phyloP scores from a whole-genome alignment of 2,113 vertebrate genomes.

The Trogon surrucura region DNA sequence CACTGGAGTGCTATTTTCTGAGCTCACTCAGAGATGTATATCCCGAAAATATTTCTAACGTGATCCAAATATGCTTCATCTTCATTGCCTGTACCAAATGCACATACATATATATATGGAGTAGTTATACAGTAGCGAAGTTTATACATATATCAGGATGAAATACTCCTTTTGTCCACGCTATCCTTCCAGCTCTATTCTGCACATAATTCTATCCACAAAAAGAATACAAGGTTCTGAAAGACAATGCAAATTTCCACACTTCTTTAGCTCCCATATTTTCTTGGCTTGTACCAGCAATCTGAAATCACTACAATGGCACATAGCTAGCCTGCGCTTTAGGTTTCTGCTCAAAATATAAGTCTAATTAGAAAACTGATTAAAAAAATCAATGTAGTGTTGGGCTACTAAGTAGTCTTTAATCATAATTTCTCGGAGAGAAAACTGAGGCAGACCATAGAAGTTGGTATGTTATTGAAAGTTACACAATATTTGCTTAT shows the following conservation, averaged over 20 bases:
- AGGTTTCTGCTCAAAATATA: not conserved
- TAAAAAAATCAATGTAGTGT: not conserved
- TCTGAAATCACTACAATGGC: not conserved
- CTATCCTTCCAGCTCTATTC: not conserved
- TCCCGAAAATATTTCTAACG: not conserved
- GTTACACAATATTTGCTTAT: rapidly evolving
- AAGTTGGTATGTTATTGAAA: not conserved
- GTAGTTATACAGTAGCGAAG: not conserved
- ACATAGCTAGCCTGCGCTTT: not conserved
- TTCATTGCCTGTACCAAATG: not conserved
- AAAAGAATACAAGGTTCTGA: not conserved
- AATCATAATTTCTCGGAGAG: not conserved
- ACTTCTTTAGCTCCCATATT: not conserved
- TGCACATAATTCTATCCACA: not conserved
- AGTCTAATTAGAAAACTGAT: not conserved
- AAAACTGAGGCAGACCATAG: not conserved
- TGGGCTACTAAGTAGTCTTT: not conserved
- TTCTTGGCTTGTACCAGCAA: not conserved
- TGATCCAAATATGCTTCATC: not conserved
- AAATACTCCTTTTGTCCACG: not conserved
- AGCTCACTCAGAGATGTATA: not conserved
- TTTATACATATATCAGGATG: not conserved
- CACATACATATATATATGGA: not conserved
- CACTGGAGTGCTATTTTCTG: not conserved
- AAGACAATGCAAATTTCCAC: not conserved